Evolutionary conservation across 2,888 invertebrate species (phyloP), one percentile per base, ranked within the genome.

Genomic region (Mechanitis messenoides): DNA sequence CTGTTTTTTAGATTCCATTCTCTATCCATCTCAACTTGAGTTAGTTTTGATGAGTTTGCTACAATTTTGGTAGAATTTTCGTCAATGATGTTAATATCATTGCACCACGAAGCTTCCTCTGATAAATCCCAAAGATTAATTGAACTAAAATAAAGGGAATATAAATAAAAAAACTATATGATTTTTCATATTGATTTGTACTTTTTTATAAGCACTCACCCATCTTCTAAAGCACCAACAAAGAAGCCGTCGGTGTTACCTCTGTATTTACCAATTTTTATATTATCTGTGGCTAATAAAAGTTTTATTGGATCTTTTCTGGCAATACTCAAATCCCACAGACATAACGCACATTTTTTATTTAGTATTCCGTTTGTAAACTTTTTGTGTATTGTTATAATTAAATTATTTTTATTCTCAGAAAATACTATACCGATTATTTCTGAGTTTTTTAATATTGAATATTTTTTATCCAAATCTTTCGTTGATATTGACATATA

Each of bases 101-200:
- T 68, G 2, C 69, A 71, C 81, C 84, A 85, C 3, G 74, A 76
- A 5, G 85, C 77, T 50, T 80, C 74, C 62, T 88, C 89, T 3
- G 87, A 77, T 11, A 90, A 68, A 69, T 90, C 89, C 89, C 89
- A 90, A 0, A 90, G 71, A 33, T 87, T 87, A 66, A 89, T 72
- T 20, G 87, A 81, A n/a, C 89, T 90, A 65, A 59, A 80, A 75
- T 42, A 55, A 6, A 35, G 3, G 1, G n/a, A 55, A 46, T n/a
- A 33, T 33, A 11, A 42, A 42, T 42, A 42, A 6, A 2, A 6
- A 9, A 9, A 9, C 11, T 3, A 42, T 7, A 9, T 7, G 9
- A 3, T 6, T 38, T 38, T 38, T 38, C 7, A 38, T 38, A 38
- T 38, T 38, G 38, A 38, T 38, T 38, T 2, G 7, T 6, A 38